Conservation (phyloP, 2,797 vertebrate genomes). For the Sebastes trivittatus region DNA sequence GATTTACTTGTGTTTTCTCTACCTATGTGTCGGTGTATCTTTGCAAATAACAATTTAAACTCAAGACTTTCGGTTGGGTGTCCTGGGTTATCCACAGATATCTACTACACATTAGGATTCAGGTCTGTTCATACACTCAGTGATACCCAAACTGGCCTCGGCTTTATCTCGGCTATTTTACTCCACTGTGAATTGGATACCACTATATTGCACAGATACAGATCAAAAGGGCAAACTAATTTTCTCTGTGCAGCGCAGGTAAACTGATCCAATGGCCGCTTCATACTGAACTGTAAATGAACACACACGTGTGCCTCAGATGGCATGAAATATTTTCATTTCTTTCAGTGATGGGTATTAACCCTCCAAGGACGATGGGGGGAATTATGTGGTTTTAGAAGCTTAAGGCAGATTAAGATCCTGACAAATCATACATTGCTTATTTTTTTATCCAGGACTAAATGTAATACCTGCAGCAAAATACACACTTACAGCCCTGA, state of each 20-base stretch:
- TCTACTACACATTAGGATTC: constrained; percentile 38
- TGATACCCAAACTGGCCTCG: constrained; percentile 21
- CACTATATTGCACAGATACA: constrained; percentile 17
- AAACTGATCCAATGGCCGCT: constrained; percentile 3
- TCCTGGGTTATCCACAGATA: background rate
- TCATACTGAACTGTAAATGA: background rate
- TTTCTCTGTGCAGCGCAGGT: constrained; percentile 33
- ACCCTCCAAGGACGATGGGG: background rate
- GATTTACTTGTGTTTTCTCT: background rate
- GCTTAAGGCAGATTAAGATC: constrained; percentile 41
- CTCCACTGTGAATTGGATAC: constrained; percentile 47
- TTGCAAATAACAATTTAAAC: background rate
- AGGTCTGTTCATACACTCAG: background rate
- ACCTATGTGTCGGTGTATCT: background rate
- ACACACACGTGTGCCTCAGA: constrained; percentile 10
- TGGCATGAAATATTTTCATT: background rate
- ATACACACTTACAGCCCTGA: background rate
- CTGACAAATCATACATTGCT: constrained; percentile 20
- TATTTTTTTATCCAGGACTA: background rate
- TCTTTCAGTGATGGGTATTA: constrained; percentile 31
- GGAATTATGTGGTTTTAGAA: constrained; percentile 3
- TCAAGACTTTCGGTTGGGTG: constrained; percentile 1
- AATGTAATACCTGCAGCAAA: background rate
- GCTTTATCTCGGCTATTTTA: constrained; percentile 44
- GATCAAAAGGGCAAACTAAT: constrained; percentile 58